Percentiles rank a stretch among this genome's conserved stretches.
Evolutionary conservation across 2,797 vertebrate genomes (phyloP).

Genomic region (Halcyon chelicuti): DNA sequence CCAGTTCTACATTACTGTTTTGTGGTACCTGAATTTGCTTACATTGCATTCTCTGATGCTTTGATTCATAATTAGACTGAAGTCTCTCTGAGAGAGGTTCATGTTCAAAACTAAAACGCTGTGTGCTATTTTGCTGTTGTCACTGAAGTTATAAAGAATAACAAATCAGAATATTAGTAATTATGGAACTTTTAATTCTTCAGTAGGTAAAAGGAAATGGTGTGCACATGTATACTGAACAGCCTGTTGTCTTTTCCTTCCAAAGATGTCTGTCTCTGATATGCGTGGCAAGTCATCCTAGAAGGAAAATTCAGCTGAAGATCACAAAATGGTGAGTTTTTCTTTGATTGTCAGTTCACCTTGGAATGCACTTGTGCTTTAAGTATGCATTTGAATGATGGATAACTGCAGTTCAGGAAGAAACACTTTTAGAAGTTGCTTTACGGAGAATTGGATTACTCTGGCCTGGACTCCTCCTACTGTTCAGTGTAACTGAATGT

Average conservation of each 20-base stretch:
- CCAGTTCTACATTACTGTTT: not conserved
- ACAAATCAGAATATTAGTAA: not conserved
- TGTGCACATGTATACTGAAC: not conserved
- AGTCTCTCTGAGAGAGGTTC: not conserved
- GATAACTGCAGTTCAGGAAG: not conserved
- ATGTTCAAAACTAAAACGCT: not conserved
- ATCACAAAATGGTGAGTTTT: not conserved
- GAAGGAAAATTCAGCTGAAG: conserved; percentile 9
- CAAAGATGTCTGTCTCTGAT: not conserved
- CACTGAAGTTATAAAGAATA: not conserved
- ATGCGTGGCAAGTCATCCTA: not conserved
- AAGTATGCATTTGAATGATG: not conserved
- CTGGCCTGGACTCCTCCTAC: not conserved
- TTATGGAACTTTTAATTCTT: not conserved
- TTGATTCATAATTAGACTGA: not conserved
- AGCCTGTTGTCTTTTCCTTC: not conserved
- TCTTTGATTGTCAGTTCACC: conserved; percentile 1
- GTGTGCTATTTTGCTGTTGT: not conserved
- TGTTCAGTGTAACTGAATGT: not conserved
- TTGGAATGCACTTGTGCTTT: conserved; percentile 31
- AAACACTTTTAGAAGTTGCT: not conserved
- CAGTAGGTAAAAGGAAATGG: not conserved
- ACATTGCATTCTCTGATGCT: not conserved
- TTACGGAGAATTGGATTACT: not conserved
- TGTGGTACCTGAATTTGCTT: not conserved